phyloP scores from a whole-genome alignment of 2,888 invertebrate genomes.

The Alloscopus bannaensis region DNA sequence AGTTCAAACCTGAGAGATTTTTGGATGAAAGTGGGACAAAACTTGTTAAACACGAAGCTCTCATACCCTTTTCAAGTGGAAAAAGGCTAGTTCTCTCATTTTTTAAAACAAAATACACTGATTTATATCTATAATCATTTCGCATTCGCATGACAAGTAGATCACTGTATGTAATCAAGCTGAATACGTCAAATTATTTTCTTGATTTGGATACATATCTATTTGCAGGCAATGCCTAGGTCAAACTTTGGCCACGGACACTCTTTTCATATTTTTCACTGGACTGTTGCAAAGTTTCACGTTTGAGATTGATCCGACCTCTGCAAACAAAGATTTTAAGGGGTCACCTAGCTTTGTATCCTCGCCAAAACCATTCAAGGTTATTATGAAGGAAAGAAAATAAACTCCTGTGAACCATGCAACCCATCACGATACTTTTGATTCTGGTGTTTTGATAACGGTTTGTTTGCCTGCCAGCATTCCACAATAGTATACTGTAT shows the following conservation, averaged over 20 bases:
- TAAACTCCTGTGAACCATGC: too few species aligned
- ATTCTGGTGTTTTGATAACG: too few species aligned
- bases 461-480: too few species aligned
- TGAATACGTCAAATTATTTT: too few species aligned
- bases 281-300: slow-evolving; percentile 51
- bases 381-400: slow-evolving; percentile 34
- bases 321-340: slow-evolving; percentile 31
- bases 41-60: slow-evolving; percentile 57
- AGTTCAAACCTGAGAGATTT: slow-evolving; percentile 69
- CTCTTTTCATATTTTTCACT: slow-evolving; percentile 49
- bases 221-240: slow-evolving; percentile 63
- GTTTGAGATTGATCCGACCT: slow-evolving; percentile 42
- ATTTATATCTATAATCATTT: neutral
- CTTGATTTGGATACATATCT: neutral
- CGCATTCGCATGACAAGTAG: slow-evolving; percentile 32
- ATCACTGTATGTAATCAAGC: neutral
- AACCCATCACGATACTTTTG: too few species aligned
- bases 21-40: slow-evolving; percentile 61
- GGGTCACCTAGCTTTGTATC: slow-evolving; percentile 35
- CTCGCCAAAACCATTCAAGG: slow-evolving; percentile 44
- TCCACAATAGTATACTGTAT: too few species aligned
- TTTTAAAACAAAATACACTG: neutral
- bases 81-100: neutral
- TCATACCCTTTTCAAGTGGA: slow-evolving; percentile 67
- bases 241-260: slow-evolving; percentile 62